Evolutionary conservation across 2,113 vertebrate species (phyloP), one percentile per base, ranked within the genome.

Genomic region (Puma concolor): DNA sequence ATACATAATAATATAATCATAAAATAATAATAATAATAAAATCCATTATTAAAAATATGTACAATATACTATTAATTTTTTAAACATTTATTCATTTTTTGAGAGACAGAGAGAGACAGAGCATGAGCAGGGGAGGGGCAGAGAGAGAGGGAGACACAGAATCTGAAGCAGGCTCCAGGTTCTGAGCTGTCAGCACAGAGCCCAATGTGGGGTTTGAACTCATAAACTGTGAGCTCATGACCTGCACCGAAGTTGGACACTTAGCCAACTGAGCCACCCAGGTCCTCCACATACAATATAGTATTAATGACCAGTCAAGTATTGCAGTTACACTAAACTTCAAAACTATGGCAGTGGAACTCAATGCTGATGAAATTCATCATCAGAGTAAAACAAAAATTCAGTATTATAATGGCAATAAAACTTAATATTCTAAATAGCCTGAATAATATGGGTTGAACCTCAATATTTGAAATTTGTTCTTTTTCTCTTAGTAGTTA

Each of bases 371-470:
- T 88, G 88, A 79, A 92, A 89, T 48, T 54, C 27, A 54, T 87
- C 64, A 64, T 48, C 90, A 31, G 13, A 66, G 23, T 80, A 92
- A 91, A 89, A 71, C 90, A 86, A 96, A 96, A 72, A 95, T 92
- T 82, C 14, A 79, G 14, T 57, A 88, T 74, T 76, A 16, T 72
- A 67, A 50, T 54, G 38, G 7, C 36, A 93, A 44, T 93, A 66
- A 60, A 91, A 93, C 12, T 38, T 29, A 83, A 50, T 66, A 69
- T 50, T 81, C 19, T 80, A 90, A 84, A 60, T 80, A 90, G 10
- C 38, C 38, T 52, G 17, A 60, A 80, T 72, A 38, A 48, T 57
- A 67, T 88, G 29, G 13, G 41, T 71, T 33, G 19, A 60, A 52
- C 41, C 13, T 86, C 52, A 84, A 4, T 88, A 69, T 93, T 91